Evolutionary conservation across 1,140 invertebrate genomes (phyloP), one percentile per base, ranked within the genome.

Genomic region (Steinernema khuongi): DNA sequence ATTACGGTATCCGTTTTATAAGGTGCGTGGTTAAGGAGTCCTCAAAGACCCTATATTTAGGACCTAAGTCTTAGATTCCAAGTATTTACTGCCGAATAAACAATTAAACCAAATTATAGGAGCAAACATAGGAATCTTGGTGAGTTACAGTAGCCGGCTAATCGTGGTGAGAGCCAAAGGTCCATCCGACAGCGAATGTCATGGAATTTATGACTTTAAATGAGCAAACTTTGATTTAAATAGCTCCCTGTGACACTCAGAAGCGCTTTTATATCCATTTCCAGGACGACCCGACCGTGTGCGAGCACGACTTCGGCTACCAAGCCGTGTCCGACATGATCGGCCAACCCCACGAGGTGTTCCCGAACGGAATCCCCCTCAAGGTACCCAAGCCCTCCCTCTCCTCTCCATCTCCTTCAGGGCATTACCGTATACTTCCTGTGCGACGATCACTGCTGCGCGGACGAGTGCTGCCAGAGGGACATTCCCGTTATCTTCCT

Each of bases 341-440:
- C 50, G 50, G 26, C 22, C 14, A 60, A 7, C 50, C 19, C 50
- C 2, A 14, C 4, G 14, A 60, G 26, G 50, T 60, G 50, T 60
- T 60, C 22, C 50, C 50, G 4, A 2, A 60, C 4, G 50, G 50
- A 7, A 22, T 60, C 19, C 50, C 50, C 50, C 50, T 17, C 7
- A 60, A 60, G 50, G 50, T 60, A 60, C 50, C 50, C 26, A 14
- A n/a, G n/a, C 36, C 50, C 14, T 60, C 14, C 4, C 50, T 4
- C 22, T 26, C 36, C 7, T 41, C 14, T 22, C 50, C 50, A 22
- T n/a, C 22, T 22, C 26, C 26, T 41, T n/a, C 50, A 60, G 50
- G 50, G 50, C 50, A 60, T 60, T 26, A 60, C 50, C 50, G 50
- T 60, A 11, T 60, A 60, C 50, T 60, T 60, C 50, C 50, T 22